phyloP scores from a whole-genome alignment of 2,888 invertebrate species.

The Eledone cirrhosa region DNA sequence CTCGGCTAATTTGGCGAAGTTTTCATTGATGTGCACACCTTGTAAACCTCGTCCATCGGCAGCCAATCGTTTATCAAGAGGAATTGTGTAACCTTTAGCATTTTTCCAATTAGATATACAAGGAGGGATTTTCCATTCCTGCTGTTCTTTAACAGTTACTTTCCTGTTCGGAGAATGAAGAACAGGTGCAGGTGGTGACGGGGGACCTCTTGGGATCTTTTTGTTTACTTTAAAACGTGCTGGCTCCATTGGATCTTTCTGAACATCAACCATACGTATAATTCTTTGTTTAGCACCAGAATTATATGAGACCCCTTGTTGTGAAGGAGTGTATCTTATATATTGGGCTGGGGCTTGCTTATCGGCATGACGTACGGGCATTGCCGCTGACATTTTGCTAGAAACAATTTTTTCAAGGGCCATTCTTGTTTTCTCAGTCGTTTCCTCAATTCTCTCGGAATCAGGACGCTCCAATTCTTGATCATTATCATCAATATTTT shows the following conservation, averaged over 20 bases:
- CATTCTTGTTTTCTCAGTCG: slow-evolving; percentile 86
- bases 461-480: slow-evolving; percentile 87
- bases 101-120: slow-evolving; percentile 99
- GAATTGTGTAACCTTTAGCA: slow-evolving; percentile 97
- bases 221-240: slow-evolving; percentile 93
- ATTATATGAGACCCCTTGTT: slow-evolving; percentile 92
- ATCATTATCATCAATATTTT: slow-evolving; percentile 91
- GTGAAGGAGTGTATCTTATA: slow-evolving; percentile 91
- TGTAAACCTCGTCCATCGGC: slow-evolving; percentile 98
- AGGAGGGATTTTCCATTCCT: slow-evolving; percentile 99
- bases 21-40: slow-evolving; percentile 94
- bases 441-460: slow-evolving; percentile 83
- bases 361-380: slow-evolving; percentile 95
- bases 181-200: slow-evolving; percentile 98
- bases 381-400: slow-evolving; percentile 91
- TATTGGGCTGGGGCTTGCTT: slow-evolving; percentile 93
- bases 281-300: slow-evolving; percentile 98
- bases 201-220: slow-evolving; percentile 97
- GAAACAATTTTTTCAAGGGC: slow-evolving; percentile 83
- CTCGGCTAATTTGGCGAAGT: slow-evolving; percentile 97
- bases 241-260: slow-evolving; percentile 98
- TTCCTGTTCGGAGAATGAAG: slow-evolving; percentile 97
- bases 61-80: slow-evolving; percentile 95
- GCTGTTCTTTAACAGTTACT: slow-evolving; percentile 96
- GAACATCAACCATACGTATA: slow-evolving; percentile 92